Evolutionary conservation across 2,888 invertebrate species (phyloP), one percentile per base, ranked within the genome.

Genomic region (Lagria hirta): DNA sequence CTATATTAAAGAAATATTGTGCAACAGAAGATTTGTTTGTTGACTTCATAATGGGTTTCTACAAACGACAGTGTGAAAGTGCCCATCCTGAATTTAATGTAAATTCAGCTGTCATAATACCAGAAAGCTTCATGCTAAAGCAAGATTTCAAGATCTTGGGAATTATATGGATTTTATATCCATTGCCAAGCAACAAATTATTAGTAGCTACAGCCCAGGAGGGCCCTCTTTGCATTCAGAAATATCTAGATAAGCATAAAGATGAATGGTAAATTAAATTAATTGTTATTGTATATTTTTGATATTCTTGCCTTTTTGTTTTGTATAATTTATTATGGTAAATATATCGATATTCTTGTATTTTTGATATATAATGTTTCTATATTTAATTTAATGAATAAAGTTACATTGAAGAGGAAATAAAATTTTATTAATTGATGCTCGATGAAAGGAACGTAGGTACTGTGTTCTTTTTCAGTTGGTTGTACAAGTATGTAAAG

Each of bases 391-490:
- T 35, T 24, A 35, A 35, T 35, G 35, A 35, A 35, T 35, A 23
- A 35, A 35, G 7, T 35, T 35, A 35, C 26, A 35, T 35, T 35
- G 35, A 35, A 35, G 26, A 35, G 35, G 35, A 26, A 35, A 35
- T 35, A 24, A 35, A 35, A 35, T 35, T 35, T 35, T 35, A 35
- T 35, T 35, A 26, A 35, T 11, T 35, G 35, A 35, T 35, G 17
- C 26, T 35, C 17, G 35, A 35, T 35, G 35, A 35, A 35, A 35
- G 35, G 35, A 35, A 35, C n/a, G 35, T 35, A 26, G 35, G 35
- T 23, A 35, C 35, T 24, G 35, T 35, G 26, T 26, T 35, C 12
- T 35, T 35, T 35, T 35, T 35, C 26, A 35, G 35, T 35, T 35
- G 35, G 24, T 35, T 35, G 35, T 35, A 35, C 35, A 35, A 35